Evolutionary conservation across 2,888 invertebrate genomes (phyloP).

Genomic region (Hypomecis atomaria): DNA sequence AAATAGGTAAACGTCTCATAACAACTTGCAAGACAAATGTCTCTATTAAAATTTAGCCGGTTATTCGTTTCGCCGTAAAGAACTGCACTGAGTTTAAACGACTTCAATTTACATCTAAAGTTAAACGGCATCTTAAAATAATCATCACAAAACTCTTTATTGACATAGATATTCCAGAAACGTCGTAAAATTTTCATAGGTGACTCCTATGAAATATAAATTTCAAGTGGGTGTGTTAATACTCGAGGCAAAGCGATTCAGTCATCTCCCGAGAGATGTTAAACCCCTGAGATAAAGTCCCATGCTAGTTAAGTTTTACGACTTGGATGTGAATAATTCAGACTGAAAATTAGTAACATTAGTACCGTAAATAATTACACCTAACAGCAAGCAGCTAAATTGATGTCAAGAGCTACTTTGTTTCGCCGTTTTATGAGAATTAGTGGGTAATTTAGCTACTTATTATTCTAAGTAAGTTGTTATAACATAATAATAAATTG

Average conservation of each 20-base stretch:
- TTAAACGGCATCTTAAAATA: constrained; percentile 35
- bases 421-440: background rate
- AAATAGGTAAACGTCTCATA: too few relatives aligned
- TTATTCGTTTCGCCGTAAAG: background rate
- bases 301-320: constrained; percentile 18
- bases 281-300: constrained; percentile 27
- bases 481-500: too few relatives aligned
- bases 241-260: constrained; percentile 53
- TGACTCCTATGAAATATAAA: constrained; percentile 65
- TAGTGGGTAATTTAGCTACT: background rate
- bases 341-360: constrained; percentile 11
- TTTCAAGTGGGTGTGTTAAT: constrained; percentile 62
- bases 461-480: too few relatives aligned
- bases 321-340: constrained; percentile 7
- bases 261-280: constrained; percentile 38
- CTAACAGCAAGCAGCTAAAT: background rate
- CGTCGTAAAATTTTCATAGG: constrained; percentile 67
- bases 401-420: background rate
- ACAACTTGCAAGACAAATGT: background rate
- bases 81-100: background rate
- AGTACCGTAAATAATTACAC: background rate
- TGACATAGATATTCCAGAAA: constrained; percentile 62
- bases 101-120: constrained; percentile 17
- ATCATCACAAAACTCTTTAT: constrained; percentile 53
- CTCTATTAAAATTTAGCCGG: background rate